A percentile compares a stretch with the other conserved stretches of the same genome.
These are phyloP conservation scores for Gymnoscopelus braueri DNA, from an alignment of 2,797 vertebrate species.

Conservation along the genomic window DNA sequence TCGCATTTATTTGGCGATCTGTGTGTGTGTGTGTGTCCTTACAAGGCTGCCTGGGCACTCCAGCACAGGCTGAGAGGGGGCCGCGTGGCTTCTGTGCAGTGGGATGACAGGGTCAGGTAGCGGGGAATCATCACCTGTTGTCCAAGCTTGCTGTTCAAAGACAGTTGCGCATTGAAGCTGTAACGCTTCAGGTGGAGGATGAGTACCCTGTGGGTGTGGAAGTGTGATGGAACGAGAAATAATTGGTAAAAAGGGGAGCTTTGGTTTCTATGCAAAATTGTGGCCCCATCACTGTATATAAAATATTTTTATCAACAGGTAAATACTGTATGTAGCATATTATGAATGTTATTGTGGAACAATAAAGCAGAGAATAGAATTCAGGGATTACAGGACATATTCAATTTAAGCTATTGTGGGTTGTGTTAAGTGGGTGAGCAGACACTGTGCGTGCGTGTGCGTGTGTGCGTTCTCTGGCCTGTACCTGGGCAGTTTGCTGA, in stretches of 20 bases:
- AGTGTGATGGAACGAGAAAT: background rate
- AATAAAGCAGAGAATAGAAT: too few species aligned
- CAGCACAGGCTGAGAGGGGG: constrained; percentile 88
- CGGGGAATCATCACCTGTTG: constrained; percentile 97
- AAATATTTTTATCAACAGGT: too few species aligned
- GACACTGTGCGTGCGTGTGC: too few species aligned
- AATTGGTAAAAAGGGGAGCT: background rate
- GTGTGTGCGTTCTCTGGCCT: background rate
- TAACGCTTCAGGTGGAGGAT: constrained; percentile 99
- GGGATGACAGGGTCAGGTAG: constrained; percentile 91
- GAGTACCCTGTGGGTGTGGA: constrained; percentile 83
- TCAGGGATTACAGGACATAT: background rate
- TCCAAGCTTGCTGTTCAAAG: constrained; percentile 96
- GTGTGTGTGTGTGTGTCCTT: constrained; percentile 59
- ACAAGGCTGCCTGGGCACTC: constrained; percentile 86
- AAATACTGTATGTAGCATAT: too few species aligned
- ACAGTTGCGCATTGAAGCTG: constrained; percentile 95
- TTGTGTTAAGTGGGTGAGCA: too few species aligned
- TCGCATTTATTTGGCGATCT: background rate
- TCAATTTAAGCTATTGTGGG: background rate
- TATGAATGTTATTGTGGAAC: too few species aligned
- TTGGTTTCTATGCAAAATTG: background rate
- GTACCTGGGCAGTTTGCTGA: constrained; percentile 96
- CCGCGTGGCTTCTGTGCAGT: constrained; percentile 92
- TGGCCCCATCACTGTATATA: too few species aligned